A percentile compares a stretch with the other conserved stretches of the same genome.
Evolutionary conservation across 2,113 vertebrate species (phyloP).

Genomic region (Pedionomus torquatus): DNA sequence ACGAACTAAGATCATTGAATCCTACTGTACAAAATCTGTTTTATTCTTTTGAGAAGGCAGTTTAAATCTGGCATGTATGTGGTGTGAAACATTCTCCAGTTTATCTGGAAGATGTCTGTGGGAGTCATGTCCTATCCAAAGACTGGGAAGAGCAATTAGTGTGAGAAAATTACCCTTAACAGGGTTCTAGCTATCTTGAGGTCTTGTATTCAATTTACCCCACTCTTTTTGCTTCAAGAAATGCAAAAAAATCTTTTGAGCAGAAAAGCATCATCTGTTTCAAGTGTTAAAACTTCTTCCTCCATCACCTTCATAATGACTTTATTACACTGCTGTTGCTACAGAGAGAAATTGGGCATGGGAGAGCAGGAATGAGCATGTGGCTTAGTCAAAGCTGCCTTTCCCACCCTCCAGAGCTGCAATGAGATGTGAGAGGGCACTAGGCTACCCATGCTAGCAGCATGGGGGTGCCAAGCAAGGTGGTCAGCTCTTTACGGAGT

Average conservation of each 20-base stretch:
- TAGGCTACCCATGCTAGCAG: rapidly evolving
- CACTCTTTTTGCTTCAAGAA: neutral
- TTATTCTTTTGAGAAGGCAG: neutral
- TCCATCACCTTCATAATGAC: neutral
- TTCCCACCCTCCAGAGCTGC: neutral
- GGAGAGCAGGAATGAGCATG: neutral
- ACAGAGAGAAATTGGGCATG: neutral
- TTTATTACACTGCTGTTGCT: neutral
- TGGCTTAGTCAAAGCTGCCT: neutral
- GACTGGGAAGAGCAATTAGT: neutral
- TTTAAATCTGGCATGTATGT: neutral
- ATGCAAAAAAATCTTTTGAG: neutral
- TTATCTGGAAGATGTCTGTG: neutral
- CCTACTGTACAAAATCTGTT: neutral
- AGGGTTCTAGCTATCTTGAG: neutral
- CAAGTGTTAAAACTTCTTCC: neutral
- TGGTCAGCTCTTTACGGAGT: rapidly evolving
- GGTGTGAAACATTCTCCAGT: neutral
- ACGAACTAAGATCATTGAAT: neutral
- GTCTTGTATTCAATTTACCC: neutral
- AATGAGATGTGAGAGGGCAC: neutral
- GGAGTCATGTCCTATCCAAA: neutral
- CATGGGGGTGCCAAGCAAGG: neutral
- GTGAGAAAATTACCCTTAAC: neutral
- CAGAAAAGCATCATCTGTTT: neutral